Evolutionary conservation across 2,113 vertebrate species (phyloP).

Genomic region (Oreotragus oreotragus): DNA sequence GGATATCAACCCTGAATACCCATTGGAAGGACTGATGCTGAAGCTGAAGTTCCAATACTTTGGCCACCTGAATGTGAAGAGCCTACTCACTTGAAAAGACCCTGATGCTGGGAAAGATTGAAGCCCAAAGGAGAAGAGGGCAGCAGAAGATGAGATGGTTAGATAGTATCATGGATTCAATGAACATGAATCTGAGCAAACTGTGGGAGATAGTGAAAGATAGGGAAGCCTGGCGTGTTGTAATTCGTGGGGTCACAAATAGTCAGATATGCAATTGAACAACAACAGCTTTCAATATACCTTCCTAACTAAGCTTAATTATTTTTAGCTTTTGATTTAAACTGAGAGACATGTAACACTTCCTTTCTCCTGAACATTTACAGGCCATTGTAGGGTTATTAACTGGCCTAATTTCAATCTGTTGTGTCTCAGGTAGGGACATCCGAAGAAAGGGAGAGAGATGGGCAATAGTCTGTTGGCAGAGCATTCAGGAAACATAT

Average conservation of each 20-base stretch:
- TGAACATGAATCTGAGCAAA: neutral
- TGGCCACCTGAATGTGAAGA: neutral
- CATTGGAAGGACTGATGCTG: neutral
- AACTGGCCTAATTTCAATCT: neutral
- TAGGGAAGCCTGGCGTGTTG: neutral
- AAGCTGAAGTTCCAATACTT: neutral
- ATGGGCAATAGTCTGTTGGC: neutral
- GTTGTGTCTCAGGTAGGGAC: neutral
- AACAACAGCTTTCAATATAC: neutral
- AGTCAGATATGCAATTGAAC: neutral
- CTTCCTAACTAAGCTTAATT: neutral
- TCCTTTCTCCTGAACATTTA: neutral
- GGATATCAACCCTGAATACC: neutral
- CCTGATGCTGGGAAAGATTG: neutral
- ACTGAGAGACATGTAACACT: neutral
- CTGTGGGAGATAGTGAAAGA: neutral
- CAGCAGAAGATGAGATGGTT: neutral
- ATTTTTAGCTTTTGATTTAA: neutral
- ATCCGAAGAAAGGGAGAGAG: neutral
- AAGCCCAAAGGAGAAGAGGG: neutral
- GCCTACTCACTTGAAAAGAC: neutral
- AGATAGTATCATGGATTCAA: neutral
- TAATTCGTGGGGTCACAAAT: neutral
- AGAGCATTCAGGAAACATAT: neutral
- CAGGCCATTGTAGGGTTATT: neutral